A percentile compares a stretch with the other conserved stretches of the same genome.
Conservation (phyloP, 2,113 vertebrate species). For the Strigops habroptila region DNA sequence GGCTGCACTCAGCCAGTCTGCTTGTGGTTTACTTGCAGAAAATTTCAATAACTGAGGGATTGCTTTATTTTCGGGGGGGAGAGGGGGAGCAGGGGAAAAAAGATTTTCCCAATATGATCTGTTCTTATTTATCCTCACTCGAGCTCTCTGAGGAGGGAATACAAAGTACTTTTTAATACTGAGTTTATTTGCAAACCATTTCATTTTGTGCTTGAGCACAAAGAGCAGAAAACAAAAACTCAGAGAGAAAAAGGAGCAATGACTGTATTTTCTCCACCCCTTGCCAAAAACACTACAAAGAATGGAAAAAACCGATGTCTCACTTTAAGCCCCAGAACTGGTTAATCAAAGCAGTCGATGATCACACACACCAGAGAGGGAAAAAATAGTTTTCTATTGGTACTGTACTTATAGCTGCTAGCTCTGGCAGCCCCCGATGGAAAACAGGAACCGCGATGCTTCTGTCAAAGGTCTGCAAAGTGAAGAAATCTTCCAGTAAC, state of each 20-base stretch:
- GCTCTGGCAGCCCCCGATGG: constrained; percentile 54
- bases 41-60: background rate
- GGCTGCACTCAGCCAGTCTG: background rate
- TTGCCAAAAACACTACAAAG: constrained; percentile 35
- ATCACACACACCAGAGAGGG: background rate
- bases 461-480: background rate
- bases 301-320: constrained; percentile 39
- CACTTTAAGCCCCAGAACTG: background rate
- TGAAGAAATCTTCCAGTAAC: background rate
- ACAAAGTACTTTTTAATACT: background rate
- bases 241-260: background rate
- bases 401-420: constrained; percentile 46
- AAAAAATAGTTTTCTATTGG: constrained; percentile 40
- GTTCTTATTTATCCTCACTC: background rate
- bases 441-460: background rate
- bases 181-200: background rate
- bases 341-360: constrained; percentile 21
- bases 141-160: background rate
- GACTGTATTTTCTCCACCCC: background rate
- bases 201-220: background rate
- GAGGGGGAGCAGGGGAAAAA: background rate
- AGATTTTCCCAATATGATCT: background rate
- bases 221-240: constrained; percentile 7
- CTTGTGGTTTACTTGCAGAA: constrained; percentile 38
- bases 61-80: background rate